phyloP scores from a whole-genome alignment of 1,140 invertebrate species.

The Aphelinus certus region DNA sequence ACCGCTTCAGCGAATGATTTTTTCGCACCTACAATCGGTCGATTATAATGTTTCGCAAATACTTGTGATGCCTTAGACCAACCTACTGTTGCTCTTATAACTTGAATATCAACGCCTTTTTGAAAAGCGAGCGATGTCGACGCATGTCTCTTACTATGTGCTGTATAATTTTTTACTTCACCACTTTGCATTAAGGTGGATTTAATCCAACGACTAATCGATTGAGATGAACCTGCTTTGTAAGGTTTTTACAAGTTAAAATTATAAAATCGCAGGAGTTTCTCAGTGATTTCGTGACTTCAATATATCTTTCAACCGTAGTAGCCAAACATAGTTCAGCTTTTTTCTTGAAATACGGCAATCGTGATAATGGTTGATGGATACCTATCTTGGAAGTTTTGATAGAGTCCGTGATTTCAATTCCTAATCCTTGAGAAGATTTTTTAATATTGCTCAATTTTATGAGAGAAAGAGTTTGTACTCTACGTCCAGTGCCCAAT shows the following conservation, averaged over 20 bases:
- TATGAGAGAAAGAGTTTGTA: background rate
- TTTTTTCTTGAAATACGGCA: background rate
- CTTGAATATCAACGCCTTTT: constrained; percentile 42
- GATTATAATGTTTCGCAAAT: constrained; percentile 49
- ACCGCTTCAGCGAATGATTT: too few species aligned
- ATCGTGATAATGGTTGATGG: background rate
- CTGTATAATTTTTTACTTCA: constrained; percentile 25
- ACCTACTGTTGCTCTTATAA: constrained; percentile 44
- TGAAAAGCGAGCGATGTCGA: constrained; percentile 43
- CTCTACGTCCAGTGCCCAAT: background rate
- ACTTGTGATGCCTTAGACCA: constrained; percentile 45
- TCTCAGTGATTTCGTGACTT: constrained; percentile 35
- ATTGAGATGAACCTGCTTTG: constrained; percentile 38
- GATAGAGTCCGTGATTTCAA: constrained; percentile 1
- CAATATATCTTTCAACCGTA: constrained; percentile 12
- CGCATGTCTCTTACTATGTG: constrained; percentile 47
- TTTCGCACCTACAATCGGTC: constrained; percentile 43
- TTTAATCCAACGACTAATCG: constrained; percentile 46
- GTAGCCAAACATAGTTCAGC: background rate
- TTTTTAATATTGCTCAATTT: constrained; percentile 1
- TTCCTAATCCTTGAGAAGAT: background rate
- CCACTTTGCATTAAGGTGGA: background rate
- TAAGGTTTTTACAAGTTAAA: constrained; percentile 40
- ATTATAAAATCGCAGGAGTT: constrained; percentile 20
- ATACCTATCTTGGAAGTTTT: background rate